A percentile compares a stretch with the other conserved stretches of the same genome.
These are phyloP conservation scores for Metellina segmentata DNA, from an alignment of 2,888 invertebrate species.

Conservation along the genomic window DNA sequence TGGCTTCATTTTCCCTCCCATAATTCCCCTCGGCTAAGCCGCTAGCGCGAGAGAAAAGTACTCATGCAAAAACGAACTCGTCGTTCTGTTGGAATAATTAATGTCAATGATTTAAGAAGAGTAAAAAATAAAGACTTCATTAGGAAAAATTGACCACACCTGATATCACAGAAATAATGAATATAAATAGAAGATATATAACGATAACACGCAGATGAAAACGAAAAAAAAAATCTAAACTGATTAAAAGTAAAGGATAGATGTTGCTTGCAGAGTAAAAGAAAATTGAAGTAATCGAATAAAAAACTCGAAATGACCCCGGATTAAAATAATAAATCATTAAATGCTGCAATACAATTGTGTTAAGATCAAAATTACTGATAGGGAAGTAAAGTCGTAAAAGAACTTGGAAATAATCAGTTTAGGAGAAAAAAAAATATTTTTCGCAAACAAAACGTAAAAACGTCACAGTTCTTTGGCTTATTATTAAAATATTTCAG, in stretches of 20 bases:
- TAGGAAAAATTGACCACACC: slow-evolving; percentile 49
- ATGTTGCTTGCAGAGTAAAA: not conserved
- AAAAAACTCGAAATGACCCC: not conserved
- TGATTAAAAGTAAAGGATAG: slow-evolving; percentile 35
- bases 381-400: slow-evolving; percentile 7
- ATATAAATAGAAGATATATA: not conserved
- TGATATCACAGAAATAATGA: slow-evolving; percentile 55
- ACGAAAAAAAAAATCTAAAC: slow-evolving; percentile 29
- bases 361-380: slow-evolving; percentile 37
- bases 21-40: not conserved
- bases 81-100: slow-evolving; percentile 45
- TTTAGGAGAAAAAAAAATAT: slow-evolving; percentile 20
- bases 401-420: slow-evolving; percentile 43
- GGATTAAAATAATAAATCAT: slow-evolving; percentile 53
- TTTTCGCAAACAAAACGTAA: slow-evolving; percentile 1
- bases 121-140: slow-evolving; percentile 37
- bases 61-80: not conserved
- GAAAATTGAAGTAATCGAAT: not conserved
- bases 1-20: not conserved
- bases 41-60: not conserved
- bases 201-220: not conserved
- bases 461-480: slow-evolving; percentile 21
- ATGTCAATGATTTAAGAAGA: slow-evolving; percentile 42
- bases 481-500: slow-evolving; percentile 33
- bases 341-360: slow-evolving; percentile 18